A percentile compares a stretch with the other conserved stretches of the same genome.
Evolutionary conservation across 2,113 vertebrate species (phyloP).

Genomic region (Aptenodytes patagonicus): DNA sequence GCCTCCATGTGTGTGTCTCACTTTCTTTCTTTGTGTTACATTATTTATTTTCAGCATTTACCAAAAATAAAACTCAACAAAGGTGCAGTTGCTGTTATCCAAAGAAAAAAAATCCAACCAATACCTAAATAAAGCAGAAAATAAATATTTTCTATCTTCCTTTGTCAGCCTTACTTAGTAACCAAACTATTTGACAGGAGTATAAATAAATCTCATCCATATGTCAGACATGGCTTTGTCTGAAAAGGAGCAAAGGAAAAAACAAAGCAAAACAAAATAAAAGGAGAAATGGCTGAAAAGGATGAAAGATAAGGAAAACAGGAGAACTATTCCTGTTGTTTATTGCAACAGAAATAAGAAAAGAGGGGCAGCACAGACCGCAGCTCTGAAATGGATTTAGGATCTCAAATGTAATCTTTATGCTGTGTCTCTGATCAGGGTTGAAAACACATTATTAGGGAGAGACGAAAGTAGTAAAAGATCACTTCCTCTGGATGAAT

Average conservation of each 20-base stretch:
- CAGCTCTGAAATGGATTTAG: background rate
- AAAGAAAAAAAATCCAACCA: background rate
- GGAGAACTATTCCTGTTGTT: background rate
- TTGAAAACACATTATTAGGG: background rate
- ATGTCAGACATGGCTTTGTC: background rate
- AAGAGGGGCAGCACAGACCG: background rate
- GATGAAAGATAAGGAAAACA: background rate
- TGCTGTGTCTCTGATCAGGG: background rate
- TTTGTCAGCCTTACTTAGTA: background rate
- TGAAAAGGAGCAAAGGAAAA: background rate
- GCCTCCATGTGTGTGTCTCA: background rate
- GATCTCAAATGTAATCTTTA: background rate
- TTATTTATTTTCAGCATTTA: conserved; percentile 1
- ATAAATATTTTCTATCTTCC: background rate
- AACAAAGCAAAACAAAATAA: background rate
- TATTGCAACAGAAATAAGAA: background rate
- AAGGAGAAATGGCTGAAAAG: background rate
- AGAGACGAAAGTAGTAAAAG: background rate
- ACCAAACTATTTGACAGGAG: background rate
- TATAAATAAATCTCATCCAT: background rate
- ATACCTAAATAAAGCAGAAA: background rate
- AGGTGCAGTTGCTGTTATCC: background rate
- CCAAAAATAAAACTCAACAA: background rate
- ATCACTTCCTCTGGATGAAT: background rate
- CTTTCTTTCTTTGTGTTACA: background rate